Percentiles rank a stretch among this genome's conserved stretches.
These are phyloP conservation scores for Eristalis intricaria DNA, from an alignment of 2,888 invertebrate genomes.

Conservation along the genomic window DNA sequence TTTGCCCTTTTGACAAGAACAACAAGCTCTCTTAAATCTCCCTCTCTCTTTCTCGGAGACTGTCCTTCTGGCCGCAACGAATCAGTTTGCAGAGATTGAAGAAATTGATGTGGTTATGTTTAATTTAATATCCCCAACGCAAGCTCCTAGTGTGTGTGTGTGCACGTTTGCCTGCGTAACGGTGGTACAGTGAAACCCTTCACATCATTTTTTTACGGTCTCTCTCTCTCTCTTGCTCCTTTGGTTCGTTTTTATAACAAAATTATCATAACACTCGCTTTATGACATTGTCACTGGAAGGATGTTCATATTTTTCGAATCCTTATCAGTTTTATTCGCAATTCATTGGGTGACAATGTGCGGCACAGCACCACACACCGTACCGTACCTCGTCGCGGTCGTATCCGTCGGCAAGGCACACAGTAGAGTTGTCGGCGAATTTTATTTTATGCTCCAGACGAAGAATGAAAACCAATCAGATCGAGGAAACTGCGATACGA, in stretches of 20 bases:
- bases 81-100: neutral
- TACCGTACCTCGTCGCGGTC: too few relatives aligned
- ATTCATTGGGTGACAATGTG: slow-evolving; percentile 4
- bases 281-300: slow-evolving; percentile 21
- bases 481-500: slow-evolving; percentile 41
- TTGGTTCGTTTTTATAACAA: slow-evolving; percentile 24
- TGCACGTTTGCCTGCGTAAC: neutral
- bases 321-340: slow-evolving; percentile 33
- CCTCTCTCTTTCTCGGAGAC: neutral
- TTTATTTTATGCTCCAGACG: too few relatives aligned
- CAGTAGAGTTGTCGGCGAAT: neutral
- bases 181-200: neutral
- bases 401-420: neutral
- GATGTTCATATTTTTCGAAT: slow-evolving; percentile 9
- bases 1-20: slow-evolving; percentile 27
- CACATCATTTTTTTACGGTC: neutral
- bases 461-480: slow-evolving; percentile 39
- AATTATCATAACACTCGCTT: slow-evolving; percentile 52
- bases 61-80: neutral
- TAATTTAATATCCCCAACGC: neutral
- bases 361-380: neutral
- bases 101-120: neutral
- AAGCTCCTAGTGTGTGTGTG: too few relatives aligned
- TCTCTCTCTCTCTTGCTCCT: neutral
- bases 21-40: neutral